Evolutionary conservation across 2,888 invertebrate species (phyloP), one percentile per base, ranked within the genome.

Genomic region (Mycalesis mineus): DNA sequence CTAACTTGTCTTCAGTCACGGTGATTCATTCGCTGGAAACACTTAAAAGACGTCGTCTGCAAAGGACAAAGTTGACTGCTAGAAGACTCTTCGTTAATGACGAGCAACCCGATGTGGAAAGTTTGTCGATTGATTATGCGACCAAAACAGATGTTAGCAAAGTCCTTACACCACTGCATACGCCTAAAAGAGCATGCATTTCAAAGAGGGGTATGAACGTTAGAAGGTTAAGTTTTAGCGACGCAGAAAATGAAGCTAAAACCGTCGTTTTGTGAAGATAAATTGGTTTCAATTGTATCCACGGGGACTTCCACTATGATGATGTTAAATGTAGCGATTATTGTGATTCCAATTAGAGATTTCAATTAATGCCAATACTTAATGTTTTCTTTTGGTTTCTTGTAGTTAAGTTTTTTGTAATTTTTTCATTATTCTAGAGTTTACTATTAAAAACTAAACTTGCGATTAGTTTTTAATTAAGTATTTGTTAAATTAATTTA

Each of bases 71-170:
- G 0, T 6, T 22, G 17, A 42, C 33, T 13, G 42, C 13, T 7
- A 52, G 17, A 33, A 52, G 33, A 33, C 42, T 52, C 0, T 22
- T 52, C 42, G 17, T 5, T 52, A 41, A 52, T n/a, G 52, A 52
- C 3, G 42, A 33, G 15, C 15, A 11, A 15, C 28, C 9, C 7
- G 29, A 41, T 15, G 41, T 31, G 11, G 15, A 41, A 17, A 13
- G 7, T 36, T 17, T 11, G 31, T 31, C 33, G 7, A 48, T 15
- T 15, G 29, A 28, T 44, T 31, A 4, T 42, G n/a, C 28, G 6
- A 9, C 33, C 7, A 33, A 33, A 3, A 33, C 5, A 33, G 45
- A 45, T 0, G 9, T 8, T 7, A 45, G 8, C 4, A 29, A 11
- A 15, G 33, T 15, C 15, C 11, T 47, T 2, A 33, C 47, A 13